A percentile compares a stretch with the other conserved stretches of the same genome.
phyloP scores from a whole-genome alignment of 1,140 invertebrate genomes.

The Neodiprion fabricii region DNA sequence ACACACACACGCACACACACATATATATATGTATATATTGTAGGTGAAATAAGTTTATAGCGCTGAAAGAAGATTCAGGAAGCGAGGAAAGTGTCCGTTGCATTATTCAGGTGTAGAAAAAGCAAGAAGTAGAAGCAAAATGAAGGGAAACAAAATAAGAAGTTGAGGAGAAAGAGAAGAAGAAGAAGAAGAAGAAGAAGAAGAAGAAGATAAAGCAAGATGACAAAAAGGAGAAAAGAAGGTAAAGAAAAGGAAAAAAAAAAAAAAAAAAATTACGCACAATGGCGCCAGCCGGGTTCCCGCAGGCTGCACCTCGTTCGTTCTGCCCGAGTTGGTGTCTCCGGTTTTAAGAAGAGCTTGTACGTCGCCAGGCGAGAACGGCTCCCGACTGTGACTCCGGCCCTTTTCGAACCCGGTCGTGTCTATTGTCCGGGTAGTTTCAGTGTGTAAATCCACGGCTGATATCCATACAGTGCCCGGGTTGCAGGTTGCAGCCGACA shows the following conservation, averaged over 20 bases:
- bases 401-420: background rate
- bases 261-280: background rate
- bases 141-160: too few species aligned
- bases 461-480: background rate
- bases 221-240: too few species aligned
- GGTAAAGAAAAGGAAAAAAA: background rate
- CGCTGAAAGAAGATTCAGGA: background rate
- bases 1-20: too few species aligned
- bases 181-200: too few species aligned
- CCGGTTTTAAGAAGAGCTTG: background rate
- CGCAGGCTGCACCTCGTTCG: background rate
- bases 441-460: background rate
- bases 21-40: too few species aligned
- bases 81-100: background rate
- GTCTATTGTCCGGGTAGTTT: background rate
- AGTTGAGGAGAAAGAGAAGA: too few species aligned
- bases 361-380: background rate
- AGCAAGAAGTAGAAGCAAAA: too few species aligned
- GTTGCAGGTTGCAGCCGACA: background rate
- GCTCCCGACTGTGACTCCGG: background rate
- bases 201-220: too few species aligned
- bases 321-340: background rate
- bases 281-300: background rate
- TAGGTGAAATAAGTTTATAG: background rate
- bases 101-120: background rate